Base-by-base conservation (phyloP, 2,113 vertebrate genomes). In the Prietella phreatophila region DNA sequence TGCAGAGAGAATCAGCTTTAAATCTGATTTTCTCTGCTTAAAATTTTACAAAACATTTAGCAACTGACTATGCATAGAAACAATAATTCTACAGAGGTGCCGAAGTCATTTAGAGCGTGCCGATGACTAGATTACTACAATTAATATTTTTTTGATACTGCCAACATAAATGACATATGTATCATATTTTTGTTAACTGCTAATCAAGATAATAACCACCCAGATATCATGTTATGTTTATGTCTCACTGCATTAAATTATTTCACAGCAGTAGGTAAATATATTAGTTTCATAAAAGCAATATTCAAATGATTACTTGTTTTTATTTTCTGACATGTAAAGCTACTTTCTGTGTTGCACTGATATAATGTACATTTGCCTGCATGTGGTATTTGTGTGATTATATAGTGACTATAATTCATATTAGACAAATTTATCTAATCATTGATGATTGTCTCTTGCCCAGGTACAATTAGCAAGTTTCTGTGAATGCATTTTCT, bases 251-350 rank as follows among this genome's bases (percentile, higher is more conserved):
- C 61, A 27, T 86, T 83, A 87, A 71, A 84, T 84, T 17, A 84
- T 53, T 84, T 60, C n/a, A 63, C 82, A 84, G 53, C 85, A 81
- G 81, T 71, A 60, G 73, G 73, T 79, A 61, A 63, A 89, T 2
- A 42, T 22, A 84, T 80, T 89, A 76, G 22, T 7, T 61, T 30
- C n/a, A 67, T 53, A 84, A 84, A 67, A 53, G 17, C 55, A 42
- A 33, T n/a, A 79, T 80, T 19, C 17, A 13, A 63, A 1, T 15
- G 5, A 86, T 86, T n/a, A 53, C 6, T 9, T 33, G 13, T 53
- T 86, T 42, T 80, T 60, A 86, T 65, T 61, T 63, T 53, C 36
- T 60, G 36, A 50, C 55, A 42, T 60, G 25, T 60, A 60, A 76
- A 65, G 11, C 50, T 22, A 76, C 22, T 73, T 73, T 7, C 19